Evolutionary conservation across 2,888 invertebrate genomes (phyloP), one percentile per base, ranked within the genome.

Genomic region (Schizotus pectinicornis): DNA sequence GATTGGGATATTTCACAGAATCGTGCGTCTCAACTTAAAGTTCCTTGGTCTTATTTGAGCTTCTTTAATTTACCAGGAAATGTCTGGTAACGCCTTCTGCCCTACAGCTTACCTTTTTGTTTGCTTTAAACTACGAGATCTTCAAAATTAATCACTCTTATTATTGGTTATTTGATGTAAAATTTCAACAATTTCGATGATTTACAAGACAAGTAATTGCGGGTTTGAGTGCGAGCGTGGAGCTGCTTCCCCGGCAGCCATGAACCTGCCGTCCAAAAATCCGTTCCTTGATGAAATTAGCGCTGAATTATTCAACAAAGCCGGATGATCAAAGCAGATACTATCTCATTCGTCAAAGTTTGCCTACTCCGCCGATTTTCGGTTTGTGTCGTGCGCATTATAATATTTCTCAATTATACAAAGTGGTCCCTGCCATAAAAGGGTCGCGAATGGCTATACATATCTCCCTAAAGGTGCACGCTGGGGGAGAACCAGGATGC

Each of bases 361-460:
- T 47, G 22, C 22, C 22, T 22, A 22, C 22, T 22, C 22, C 22
- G 22, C 22, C 22, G 22, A 36, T 47, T 22, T 36, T 47, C 36
- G 34, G 37, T 39, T 49, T 39, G 50, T 50, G 22, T 22, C 22
- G 32, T 12, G 30, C 36, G 46, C 45, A 53, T 54, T 54, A 54
- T 46, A 47, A 47, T 54, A 54, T 37, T 54, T 47, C 47, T 46
- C 54, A 47, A 54, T 54, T 54, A 54, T 47, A 54, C 54, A 54
- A 54, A 54, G 54, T 54, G 47, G 45, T 54, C 41, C 47, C 32
- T 41, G 35, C 46, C 36, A 38, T 46, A 46, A 53, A 46, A 45
- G 53, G 46, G 38, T 43, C 42, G 50, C 13, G 45, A 13, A 53
- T 39, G 46, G 45, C 31, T 34, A 38, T 34, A 47, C 47, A 33